A percentile compares a stretch with the other conserved stretches of the same genome.
These are phyloP conservation scores for Loriculus beryllinus DNA, from an alignment of 2,797 vertebrate species.

Conservation along the genomic window DNA sequence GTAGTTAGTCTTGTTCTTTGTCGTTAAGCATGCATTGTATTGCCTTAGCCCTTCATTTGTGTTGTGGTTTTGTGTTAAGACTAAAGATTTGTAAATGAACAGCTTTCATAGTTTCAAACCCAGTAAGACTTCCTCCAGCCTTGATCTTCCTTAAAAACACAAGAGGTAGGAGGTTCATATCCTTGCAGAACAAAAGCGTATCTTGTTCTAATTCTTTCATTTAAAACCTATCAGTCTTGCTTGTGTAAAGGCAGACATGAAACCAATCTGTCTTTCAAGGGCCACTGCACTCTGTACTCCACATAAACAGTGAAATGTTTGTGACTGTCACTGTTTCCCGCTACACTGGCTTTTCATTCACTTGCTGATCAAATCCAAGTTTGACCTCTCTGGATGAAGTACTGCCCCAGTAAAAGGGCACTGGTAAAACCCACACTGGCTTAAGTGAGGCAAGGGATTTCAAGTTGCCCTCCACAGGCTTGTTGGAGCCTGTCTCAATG, in stretches of 20 bases:
- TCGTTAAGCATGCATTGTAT: background rate
- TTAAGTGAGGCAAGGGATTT: background rate
- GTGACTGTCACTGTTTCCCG: background rate
- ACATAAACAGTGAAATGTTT: background rate
- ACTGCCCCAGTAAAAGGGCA: background rate
- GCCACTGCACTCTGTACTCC: background rate
- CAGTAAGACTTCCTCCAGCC: background rate
- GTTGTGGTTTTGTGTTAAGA: background rate
- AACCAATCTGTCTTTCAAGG: background rate
- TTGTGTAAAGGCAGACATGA: background rate
- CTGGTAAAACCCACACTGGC: background rate
- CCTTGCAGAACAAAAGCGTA: background rate
- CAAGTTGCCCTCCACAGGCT: background rate
- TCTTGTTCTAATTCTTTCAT: background rate
- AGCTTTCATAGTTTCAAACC: background rate
- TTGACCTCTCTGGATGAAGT: background rate
- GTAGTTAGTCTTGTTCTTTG: background rate
- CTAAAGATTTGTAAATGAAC: background rate
- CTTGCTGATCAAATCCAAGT: background rate
- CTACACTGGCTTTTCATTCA: slow-evolving; percentile 11
- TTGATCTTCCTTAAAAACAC: background rate
- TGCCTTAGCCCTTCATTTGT: background rate
- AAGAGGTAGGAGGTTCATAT: background rate
- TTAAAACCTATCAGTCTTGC: background rate
- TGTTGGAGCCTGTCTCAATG: background rate